Conservation (phyloP, 2,888 invertebrate species). For the Pogonocherus hispidulus region DNA sequence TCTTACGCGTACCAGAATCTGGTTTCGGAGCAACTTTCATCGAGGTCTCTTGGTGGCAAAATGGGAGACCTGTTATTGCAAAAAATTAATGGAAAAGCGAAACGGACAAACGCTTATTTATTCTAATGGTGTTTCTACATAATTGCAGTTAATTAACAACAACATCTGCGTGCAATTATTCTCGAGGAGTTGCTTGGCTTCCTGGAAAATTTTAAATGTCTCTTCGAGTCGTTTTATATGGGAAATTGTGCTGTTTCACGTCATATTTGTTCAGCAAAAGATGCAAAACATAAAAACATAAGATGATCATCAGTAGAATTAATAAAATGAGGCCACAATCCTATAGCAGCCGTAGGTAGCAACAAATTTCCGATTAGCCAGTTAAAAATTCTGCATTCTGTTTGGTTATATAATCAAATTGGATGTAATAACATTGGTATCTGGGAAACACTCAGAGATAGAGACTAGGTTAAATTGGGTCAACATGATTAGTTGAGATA, state of each 20-base stretch:
- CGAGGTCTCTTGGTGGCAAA: no score
- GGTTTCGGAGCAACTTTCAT: background rate
- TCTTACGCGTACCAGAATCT: background rate
- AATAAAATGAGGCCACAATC: no score
- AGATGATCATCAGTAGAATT: no score
- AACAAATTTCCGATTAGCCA: no score
- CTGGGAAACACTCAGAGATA: no score
- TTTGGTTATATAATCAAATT: no score
- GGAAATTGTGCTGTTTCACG: background rate
- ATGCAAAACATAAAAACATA: no score
- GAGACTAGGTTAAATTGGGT: no score
- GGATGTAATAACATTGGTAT: no score
- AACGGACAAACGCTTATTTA: constrained; percentile 9
- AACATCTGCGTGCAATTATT: constrained; percentile 33
- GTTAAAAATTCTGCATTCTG: no score
- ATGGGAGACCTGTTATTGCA: background rate
- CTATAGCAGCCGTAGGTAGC: no score
- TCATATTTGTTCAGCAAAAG: background rate
- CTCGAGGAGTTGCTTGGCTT: background rate
- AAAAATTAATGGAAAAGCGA: constrained; percentile 15
- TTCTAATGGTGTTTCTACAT: constrained; percentile 25
- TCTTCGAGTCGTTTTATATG: background rate
- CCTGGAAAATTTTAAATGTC: constrained; percentile 16
- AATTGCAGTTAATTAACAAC: constrained; percentile 26
- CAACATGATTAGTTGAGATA: no score